Evolutionary conservation across 2,797 vertebrate genomes (phyloP).

Genomic region (Diplodus sargus): DNA sequence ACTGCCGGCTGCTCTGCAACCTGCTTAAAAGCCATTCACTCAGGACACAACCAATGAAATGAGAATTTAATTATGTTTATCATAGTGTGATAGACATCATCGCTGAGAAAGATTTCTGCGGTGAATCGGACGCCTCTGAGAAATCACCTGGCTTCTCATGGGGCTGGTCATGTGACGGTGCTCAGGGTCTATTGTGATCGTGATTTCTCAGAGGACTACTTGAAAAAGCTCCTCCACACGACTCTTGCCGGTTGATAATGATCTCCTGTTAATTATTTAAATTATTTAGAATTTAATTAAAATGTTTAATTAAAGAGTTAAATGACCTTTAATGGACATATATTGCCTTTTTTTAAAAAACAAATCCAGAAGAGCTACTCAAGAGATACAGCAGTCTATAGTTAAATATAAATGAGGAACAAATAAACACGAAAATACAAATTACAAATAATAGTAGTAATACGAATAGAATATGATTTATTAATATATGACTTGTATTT

Average conservation of each 20-base stretch:
- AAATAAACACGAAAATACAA: neutral
- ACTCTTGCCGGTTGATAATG: neutral
- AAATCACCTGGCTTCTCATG: neutral
- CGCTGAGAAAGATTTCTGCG: neutral
- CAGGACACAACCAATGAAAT: constrained; percentile 37
- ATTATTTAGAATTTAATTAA: neutral
- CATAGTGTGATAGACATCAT: neutral
- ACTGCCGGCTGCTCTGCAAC: constrained; percentile 23
- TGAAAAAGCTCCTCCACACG: neutral
- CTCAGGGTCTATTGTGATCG: neutral
- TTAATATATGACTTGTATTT: no score
- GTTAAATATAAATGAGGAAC: neutral
- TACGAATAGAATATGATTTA: no score
- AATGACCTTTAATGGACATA: no score
- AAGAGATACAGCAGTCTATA: neutral
- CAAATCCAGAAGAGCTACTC: neutral
- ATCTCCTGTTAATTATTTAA: neutral
- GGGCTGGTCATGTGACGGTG: neutral
- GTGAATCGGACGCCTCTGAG: neutral
- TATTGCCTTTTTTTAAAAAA: neutral
- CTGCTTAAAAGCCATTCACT: constrained; percentile 26
- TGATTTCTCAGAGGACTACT: neutral
- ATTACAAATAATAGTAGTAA: neutral
- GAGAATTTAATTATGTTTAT: constrained; percentile 46
- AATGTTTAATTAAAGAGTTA: neutral